Conservation (phyloP, 2,113 vertebrate species). For the Haliaeetus leucogaster region DNA sequence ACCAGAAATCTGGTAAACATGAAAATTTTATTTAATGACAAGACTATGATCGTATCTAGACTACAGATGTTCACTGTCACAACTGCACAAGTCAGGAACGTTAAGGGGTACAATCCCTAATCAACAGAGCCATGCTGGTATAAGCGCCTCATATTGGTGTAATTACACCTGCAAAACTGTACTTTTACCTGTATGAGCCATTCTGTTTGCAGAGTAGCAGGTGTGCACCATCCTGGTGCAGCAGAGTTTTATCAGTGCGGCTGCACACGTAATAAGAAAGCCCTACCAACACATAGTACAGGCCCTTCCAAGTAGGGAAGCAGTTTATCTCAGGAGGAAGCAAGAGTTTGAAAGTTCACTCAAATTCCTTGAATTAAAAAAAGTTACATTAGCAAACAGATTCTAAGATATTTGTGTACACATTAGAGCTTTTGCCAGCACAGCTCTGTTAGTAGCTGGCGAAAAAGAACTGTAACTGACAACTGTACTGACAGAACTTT, state of each 20-base stretch:
- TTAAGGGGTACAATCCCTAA: not conserved
- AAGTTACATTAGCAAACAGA: not conserved
- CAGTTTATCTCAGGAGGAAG: not conserved
- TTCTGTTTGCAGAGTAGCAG: not conserved
- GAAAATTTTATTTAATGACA: not conserved
- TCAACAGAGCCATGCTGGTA: not conserved
- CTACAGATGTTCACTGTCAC: not conserved
- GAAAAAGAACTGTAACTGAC: not conserved
- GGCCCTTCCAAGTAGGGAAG: not conserved
- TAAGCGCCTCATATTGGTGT: accelerated
- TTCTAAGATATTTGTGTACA: not conserved
- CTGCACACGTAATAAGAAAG: accelerated
- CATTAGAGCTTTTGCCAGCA: not conserved
- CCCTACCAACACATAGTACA: not conserved
- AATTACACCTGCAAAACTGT: not conserved
- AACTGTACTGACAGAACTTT: accelerated
- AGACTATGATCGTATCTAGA: not conserved
- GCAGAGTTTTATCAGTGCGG: not conserved
- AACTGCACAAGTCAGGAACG: accelerated
- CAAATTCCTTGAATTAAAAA: not conserved
- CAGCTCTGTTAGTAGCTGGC: not conserved
- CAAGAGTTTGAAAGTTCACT: not conserved
- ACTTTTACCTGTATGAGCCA: not conserved
- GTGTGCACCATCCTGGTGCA: not conserved
- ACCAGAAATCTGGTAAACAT: not conserved